Conservation (phyloP, 1,140 invertebrate species). For the Drosophila dunni region DNA sequence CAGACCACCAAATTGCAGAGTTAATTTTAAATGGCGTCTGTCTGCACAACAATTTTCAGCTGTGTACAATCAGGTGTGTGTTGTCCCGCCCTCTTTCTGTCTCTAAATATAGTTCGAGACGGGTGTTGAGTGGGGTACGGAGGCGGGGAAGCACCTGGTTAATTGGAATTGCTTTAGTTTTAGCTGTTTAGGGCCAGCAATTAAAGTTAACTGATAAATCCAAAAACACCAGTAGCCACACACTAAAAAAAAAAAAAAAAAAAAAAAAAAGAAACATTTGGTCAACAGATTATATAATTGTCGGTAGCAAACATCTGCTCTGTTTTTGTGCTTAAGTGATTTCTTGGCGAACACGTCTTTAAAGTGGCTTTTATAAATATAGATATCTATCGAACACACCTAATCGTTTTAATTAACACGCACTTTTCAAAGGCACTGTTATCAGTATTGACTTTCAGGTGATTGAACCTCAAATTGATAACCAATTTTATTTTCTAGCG, state of each 20-base stretch:
- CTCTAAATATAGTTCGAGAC: neutral
- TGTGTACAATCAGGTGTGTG: conserved; percentile 25
- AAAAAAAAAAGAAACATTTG: conserved; percentile 40
- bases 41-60: conserved; percentile 32
- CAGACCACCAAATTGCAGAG: conserved; percentile 32
- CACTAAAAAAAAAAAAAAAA: conserved; percentile 23
- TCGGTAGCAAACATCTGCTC: conserved; percentile 25
- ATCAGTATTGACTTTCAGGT: conserved; percentile 16
- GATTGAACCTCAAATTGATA: conserved; percentile 23
- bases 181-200: neutral
- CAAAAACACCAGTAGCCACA: conserved; percentile 29
- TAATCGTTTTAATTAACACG: conserved; percentile 27
- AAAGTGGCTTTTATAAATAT: conserved; percentile 43
- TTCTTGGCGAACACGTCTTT: conserved; percentile 1
- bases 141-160: conserved; percentile 7
- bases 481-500: neutral
- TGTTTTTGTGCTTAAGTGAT: conserved; percentile 14
- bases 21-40: conserved; percentile 23
- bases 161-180: conserved; percentile 5
- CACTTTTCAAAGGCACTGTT: conserved; percentile 10
- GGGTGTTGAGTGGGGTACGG: neutral
- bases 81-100: conserved; percentile 1
- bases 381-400: conserved; percentile 48
- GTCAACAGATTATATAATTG: conserved; percentile 13
- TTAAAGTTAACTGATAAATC: conserved; percentile 16